Base-by-base conservation (phyloP, 35 echinoderm and acorn worm species). In the Acanthaster planci region DNA sequence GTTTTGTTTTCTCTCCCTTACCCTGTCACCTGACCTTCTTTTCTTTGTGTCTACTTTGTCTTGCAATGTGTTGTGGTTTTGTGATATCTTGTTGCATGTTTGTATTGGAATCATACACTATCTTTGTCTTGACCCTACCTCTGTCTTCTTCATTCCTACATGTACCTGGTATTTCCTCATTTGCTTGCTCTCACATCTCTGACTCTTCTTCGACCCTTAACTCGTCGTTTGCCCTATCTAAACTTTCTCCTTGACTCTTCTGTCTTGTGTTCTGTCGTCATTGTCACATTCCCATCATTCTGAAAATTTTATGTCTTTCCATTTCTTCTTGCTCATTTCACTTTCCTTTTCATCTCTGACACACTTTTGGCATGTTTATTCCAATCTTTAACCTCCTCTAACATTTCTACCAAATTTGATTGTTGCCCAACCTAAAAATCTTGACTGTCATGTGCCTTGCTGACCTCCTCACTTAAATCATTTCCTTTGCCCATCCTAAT, bases 1-100 rank as follows among this genome's bases (percentile, higher is more conserved):
- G 64, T 72, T 72, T 72, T 72, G 64, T 72, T 31, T 67, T 34
- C 18, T 34, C 64, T 34, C 29, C 15, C 27, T 26, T 36, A 19
- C 23, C 30, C 34, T 14, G 26, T 9, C 64, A 21, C 30, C 15
- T 72, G 2, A 30, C 23, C 10, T 67, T 10, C 31, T 26, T 30
- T 34, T 35, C 30, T 26, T 72, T 30, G 10, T 31, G 10, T 72
- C 9, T 72, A 10, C 64, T 31, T 72, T 26, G 26, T 72, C 64
- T 8, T 72, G 22, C 64, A 72, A 27, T 72, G 15, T 72, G 64
- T 31, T 80, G 78, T 81, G 14, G 18, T 51, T 26, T 52, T 56
- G 79, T 27, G 42, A 23, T 54, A 21, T 29, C 64, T 8, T 8
- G 27, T 51, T 81, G 79, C 79, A 81, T 81, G 79, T 15, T 81